phyloP scores from a whole-genome alignment of 2,888 invertebrate species.

The Drosophila mimica region DNA sequence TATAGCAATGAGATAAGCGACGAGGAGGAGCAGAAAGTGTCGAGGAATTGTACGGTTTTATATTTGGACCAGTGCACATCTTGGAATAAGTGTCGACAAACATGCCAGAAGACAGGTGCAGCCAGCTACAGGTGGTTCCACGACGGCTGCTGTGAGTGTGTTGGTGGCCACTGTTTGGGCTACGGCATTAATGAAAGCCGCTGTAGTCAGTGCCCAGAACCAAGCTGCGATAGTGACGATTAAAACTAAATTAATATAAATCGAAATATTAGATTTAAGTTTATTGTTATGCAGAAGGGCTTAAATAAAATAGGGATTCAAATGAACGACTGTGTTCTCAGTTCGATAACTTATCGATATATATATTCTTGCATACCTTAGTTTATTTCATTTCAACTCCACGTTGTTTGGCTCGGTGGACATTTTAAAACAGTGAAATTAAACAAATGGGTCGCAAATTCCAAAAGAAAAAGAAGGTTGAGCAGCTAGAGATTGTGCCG shows the following conservation, averaged over 20 bases:
- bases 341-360: constrained; percentile 26
- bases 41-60: constrained; percentile 94
- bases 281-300: constrained; percentile 14
- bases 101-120: constrained; percentile 87
- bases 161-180: constrained; percentile 93
- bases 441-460: constrained; percentile 74
- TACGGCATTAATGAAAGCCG: constrained; percentile 95
- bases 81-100: constrained; percentile 93
- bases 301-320: constrained; percentile 20
- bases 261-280: constrained; percentile 3
- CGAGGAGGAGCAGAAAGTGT: constrained; percentile 85
- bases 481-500: constrained; percentile 84
- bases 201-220: constrained; percentile 88
- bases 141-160: constrained; percentile 96
- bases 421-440: constrained; percentile 1
- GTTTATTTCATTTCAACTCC: constrained; percentile 50
- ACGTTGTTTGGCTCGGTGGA: constrained; percentile 62
- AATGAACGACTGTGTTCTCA: background rate
- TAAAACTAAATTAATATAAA: background rate
- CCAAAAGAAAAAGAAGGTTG: constrained; percentile 69
- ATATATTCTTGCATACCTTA: constrained; percentile 34
- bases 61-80: constrained; percentile 96
- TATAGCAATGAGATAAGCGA: constrained; percentile 88
- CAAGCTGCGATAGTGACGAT: constrained; percentile 87
- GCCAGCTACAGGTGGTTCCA: constrained; percentile 87